Evolutionary conservation across 2,113 vertebrate species (phyloP).

Genomic region (Oreochromis spilurus): DNA sequence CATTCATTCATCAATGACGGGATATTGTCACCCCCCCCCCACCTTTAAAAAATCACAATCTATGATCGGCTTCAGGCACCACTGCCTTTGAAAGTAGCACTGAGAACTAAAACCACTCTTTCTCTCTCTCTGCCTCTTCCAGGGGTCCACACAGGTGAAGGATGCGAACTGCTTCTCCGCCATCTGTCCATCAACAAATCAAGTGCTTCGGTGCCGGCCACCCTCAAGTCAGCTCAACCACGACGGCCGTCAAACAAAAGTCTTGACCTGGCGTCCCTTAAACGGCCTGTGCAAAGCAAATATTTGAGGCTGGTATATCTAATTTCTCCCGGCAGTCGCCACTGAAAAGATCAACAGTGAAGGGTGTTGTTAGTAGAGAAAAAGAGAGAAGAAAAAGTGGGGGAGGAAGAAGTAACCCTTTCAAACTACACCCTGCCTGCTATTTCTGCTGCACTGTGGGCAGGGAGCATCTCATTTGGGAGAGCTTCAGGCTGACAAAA

Average conservation of each 20-base stretch:
- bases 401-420: slow-evolving; percentile 49
- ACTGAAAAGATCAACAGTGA: slow-evolving; percentile 48
- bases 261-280: slow-evolving; percentile 33
- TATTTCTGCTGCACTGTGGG: slow-evolving; percentile 74
- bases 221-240: slow-evolving; percentile 51
- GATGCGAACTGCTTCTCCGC: slow-evolving; percentile 30
- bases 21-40: neutral
- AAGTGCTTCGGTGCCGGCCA: slow-evolving; percentile 53
- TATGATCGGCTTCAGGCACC: slow-evolving; percentile 13
- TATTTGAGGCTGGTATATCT: slow-evolving; percentile 66
- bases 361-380: slow-evolving; percentile 33
- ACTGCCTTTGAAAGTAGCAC: neutral
- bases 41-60: slow-evolving; percentile 34
- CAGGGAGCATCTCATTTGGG: slow-evolving; percentile 73
- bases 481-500: slow-evolving; percentile 55
- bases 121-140: slow-evolving; percentile 16
- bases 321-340: slow-evolving; percentile 32
- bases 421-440: slow-evolving; percentile 59
- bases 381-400: slow-evolving; percentile 38
- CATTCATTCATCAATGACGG: neutral
- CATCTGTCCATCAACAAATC: slow-evolving; percentile 40
- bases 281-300: slow-evolving; percentile 58
- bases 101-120: slow-evolving; percentile 37
- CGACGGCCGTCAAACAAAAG: slow-evolving; percentile 46
- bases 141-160: slow-evolving; percentile 53